phyloP scores from a whole-genome alignment of 2,888 invertebrate species.

The Ornithoptera alexandrae region DNA sequence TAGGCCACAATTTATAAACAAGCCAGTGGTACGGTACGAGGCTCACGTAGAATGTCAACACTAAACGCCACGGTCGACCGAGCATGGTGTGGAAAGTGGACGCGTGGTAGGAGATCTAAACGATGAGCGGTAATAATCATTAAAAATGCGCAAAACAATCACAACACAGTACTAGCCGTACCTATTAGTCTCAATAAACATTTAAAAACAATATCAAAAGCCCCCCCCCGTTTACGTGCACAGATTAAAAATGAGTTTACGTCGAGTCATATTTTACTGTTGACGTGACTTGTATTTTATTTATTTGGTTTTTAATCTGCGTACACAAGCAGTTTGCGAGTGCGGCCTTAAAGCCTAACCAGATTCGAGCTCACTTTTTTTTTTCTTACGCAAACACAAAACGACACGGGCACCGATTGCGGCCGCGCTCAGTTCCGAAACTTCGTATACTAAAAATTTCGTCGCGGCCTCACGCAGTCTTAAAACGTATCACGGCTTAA shows the following conservation, averaged over 20 bases:
- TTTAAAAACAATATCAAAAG: conserved; percentile 12
- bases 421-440: conserved; percentile 29
- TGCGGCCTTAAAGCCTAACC: conserved; percentile 36
- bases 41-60: conserved; percentile 3
- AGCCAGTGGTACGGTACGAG: conserved; percentile 16
- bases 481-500: conserved; percentile 17
- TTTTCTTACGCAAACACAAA: conserved; percentile 47
- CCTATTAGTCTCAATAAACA: background rate
- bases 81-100: conserved; percentile 8
- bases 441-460: conserved; percentile 8
- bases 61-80: background rate
- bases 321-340: conserved; percentile 24
- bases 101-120: conserved; percentile 17
- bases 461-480: conserved; percentile 2
- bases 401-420: conserved; percentile 49
- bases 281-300: background rate
- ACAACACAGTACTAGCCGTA: conserved; percentile 18
- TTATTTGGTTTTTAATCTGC: conserved; percentile 15
- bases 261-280: conserved; percentile 5
- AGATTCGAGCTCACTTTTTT: conserved; percentile 53
- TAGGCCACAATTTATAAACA: conserved; percentile 24
- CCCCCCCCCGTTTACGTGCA: background rate
- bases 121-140: conserved; percentile 13
- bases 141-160: conserved; percentile 23
- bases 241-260: conserved; percentile 22